phyloP scores from a whole-genome alignment of 1,140 invertebrate species.

The Nomia melanderi region DNA sequence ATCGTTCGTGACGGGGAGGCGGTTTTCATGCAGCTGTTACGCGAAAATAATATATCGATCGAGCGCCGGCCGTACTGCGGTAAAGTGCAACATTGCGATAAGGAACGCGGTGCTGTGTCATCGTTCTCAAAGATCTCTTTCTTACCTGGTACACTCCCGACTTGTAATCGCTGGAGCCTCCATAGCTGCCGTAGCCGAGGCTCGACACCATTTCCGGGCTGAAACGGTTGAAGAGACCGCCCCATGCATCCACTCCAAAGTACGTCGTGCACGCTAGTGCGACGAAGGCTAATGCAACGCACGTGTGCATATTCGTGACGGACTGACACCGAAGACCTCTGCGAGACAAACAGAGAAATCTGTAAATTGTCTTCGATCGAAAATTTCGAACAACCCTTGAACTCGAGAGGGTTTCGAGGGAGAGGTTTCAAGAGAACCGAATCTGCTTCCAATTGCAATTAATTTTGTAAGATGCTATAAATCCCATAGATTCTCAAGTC shows the following conservation, averaged over 20 bases:
- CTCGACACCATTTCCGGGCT: conserved; percentile 92
- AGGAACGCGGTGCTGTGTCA: background rate
- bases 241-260: conserved; percentile 85
- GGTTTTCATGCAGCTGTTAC: background rate
- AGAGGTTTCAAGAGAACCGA: too few species aligned
- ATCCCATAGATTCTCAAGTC: too few species aligned
- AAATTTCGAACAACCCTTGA: too few species aligned
- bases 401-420: too few species aligned
- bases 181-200: conserved; percentile 87
- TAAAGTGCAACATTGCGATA: conserved; percentile 5
- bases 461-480: too few species aligned
- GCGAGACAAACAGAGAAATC: conserved; percentile 7
- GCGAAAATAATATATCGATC: conserved; percentile 44
- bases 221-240: conserved; percentile 91
- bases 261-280: conserved; percentile 70
- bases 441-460: too few species aligned
- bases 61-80: conserved; percentile 28
- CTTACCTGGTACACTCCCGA: conserved; percentile 82
- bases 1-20: background rate
- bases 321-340: conserved; percentile 32
- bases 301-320: conserved; percentile 64
- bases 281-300: conserved; percentile 71
- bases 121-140: background rate
- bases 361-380: too few species aligned
- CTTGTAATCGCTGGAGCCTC: conserved; percentile 81